A percentile compares a stretch with the other conserved stretches of the same genome.
Evolutionary conservation across 2,888 invertebrate genomes (phyloP).

Genomic region (Cylindroiulus punctatus): DNA sequence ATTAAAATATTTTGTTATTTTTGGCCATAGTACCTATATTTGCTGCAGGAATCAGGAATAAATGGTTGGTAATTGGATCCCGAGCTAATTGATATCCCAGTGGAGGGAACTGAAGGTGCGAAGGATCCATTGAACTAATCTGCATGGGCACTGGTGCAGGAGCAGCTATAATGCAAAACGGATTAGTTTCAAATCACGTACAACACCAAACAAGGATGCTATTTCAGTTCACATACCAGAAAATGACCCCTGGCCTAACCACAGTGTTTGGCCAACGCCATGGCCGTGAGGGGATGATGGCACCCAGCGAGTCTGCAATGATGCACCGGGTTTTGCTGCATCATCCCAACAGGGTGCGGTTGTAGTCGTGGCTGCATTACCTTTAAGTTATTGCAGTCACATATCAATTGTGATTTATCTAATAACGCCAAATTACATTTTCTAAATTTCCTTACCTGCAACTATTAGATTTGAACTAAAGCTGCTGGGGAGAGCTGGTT

Average conservation of each 20-base stretch:
- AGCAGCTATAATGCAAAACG: constrained; percentile 52
- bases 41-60: constrained; percentile 80
- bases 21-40: constrained; percentile 69
- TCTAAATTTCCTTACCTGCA: neutral
- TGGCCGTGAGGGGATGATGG: constrained; percentile 55
- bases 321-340: constrained; percentile 44
- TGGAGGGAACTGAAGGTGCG: constrained; percentile 66
- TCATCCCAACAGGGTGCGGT: constrained; percentile 56
- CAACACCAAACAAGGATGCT: neutral
- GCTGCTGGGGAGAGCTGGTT: constrained; percentile 4
- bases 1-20: constrained; percentile 47
- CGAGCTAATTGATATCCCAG: constrained; percentile 87
- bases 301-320: constrained; percentile 56
- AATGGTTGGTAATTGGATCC: constrained; percentile 84
- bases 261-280: constrained; percentile 56
- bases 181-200: constrained; percentile 15
- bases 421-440: neutral
- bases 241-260: constrained; percentile 57
- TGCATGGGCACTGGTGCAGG: constrained; percentile 57
- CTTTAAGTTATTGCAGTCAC: neutral
- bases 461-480: constrained; percentile 50
- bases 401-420: neutral
- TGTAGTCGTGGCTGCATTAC: constrained; percentile 19
- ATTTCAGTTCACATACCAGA: constrained; percentile 50
- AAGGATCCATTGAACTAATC: constrained; percentile 57